These are phyloP conservation scores for Lichenostomus cassidix DNA, from an alignment of 2,113 vertebrate genomes.

Conservation along the genomic window DNA sequence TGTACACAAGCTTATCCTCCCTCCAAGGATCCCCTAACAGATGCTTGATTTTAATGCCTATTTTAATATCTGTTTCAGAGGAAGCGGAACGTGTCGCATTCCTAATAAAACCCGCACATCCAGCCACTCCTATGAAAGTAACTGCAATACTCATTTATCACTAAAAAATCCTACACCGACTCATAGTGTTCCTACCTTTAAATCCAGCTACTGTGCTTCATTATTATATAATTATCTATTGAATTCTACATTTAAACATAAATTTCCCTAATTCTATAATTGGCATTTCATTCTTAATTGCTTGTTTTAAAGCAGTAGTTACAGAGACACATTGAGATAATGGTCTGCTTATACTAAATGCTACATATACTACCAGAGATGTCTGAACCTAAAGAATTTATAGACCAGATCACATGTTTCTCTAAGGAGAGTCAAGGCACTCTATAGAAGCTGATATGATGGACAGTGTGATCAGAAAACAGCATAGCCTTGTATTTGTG, in stretches of 20 bases:
- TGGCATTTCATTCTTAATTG: not conserved
- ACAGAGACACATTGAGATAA: not conserved
- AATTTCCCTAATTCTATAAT: not conserved
- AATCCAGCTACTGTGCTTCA: not conserved
- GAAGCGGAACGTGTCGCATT: not conserved
- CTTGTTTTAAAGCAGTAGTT: not conserved
- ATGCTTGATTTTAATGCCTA: slow-evolving; percentile 38
- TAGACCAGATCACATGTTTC: not conserved
- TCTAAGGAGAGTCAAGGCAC: not conserved
- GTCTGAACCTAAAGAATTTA: not conserved
- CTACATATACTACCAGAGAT: not conserved
- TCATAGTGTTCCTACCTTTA: not conserved
- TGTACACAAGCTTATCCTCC: slow-evolving; percentile 10
- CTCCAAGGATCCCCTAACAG: slow-evolving; percentile 22
- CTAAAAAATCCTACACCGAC: not conserved
- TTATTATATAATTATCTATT: not conserved
- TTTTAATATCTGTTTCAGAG: not conserved
- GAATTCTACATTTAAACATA: not conserved
- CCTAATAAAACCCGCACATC: slow-evolving; percentile 11
- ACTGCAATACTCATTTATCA: not conserved
- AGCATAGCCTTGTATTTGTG: not conserved
- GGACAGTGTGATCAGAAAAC: not conserved
- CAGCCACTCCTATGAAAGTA: not conserved
- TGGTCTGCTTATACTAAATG: not conserved
- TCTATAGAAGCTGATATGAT: not conserved